A percentile compares a stretch with the other conserved stretches of the same genome.
phyloP scores from a whole-genome alignment of 2,797 vertebrate genomes.

The Cyclura pinguis region DNA sequence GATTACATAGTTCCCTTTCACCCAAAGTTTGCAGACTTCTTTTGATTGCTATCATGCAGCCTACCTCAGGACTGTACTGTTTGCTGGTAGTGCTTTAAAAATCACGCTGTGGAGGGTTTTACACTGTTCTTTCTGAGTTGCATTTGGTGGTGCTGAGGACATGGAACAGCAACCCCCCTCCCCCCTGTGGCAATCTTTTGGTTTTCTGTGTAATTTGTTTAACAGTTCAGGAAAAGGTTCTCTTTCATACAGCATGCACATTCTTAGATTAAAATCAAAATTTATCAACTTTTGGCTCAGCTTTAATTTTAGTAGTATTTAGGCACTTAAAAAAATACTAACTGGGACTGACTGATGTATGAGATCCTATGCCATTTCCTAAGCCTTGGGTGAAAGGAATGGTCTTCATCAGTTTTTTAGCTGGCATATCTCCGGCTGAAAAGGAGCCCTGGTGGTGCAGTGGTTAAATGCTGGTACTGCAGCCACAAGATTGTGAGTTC shows the following conservation, averaged over 20 bases:
- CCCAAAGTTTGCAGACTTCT: too few species aligned
- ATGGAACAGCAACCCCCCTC: not conserved
- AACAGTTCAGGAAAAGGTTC: not conserved
- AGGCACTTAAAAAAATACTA: not conserved
- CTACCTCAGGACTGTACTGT: not conserved
- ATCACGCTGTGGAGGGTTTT: not conserved
- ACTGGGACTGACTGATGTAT: not conserved
- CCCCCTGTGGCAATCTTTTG: not conserved
- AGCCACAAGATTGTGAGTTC: too few species aligned
- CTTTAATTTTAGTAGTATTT: conserved; percentile 10
- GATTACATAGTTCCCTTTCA: not conserved
- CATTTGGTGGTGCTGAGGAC: not conserved
- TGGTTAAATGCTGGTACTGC: too few species aligned
- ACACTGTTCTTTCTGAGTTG: too few species aligned
- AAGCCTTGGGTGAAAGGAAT: not conserved
- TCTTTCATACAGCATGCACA: not conserved
- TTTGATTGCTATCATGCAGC: not conserved
- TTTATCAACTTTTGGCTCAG: not conserved
- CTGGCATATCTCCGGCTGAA: not conserved
- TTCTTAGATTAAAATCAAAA: not conserved
- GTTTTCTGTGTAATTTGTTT: not conserved
- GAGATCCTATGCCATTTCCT: not conserved
- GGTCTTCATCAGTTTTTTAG: not conserved
- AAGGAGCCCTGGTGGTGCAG: too few species aligned
- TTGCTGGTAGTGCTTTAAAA: not conserved